These are phyloP conservation scores for Galeopterus variegatus DNA, from an alignment of 2,113 vertebrate species.

Conservation along the genomic window DNA sequence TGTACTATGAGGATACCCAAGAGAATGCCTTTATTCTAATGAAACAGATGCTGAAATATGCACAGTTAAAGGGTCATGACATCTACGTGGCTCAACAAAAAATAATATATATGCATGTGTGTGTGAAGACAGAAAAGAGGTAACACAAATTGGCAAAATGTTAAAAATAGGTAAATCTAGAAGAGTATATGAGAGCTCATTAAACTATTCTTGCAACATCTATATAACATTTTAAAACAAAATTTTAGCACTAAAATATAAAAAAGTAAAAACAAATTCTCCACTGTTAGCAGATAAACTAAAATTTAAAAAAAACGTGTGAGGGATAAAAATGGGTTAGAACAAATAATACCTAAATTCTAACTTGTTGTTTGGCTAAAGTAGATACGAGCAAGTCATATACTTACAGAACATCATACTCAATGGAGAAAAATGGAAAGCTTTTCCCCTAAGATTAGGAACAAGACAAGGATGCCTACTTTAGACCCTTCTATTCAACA, in stretches of 20 bases:
- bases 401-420: neutral
- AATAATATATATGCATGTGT: neutral
- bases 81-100: neutral
- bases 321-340: neutral
- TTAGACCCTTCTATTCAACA: neutral
- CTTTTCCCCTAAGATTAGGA: neutral
- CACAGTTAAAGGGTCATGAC: neutral
- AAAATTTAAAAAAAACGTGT: neutral
- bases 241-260: neutral
- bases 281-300: neutral
- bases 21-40: neutral
- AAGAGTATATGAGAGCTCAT: neutral
- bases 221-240: neutral
- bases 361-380: neutral
- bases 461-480: neutral
- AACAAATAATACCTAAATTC: conserved; percentile 19
- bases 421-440: neutral
- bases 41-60: neutral
- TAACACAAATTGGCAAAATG: neutral
- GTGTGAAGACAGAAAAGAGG: neutral
- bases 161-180: neutral
- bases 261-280: conserved; percentile 2
- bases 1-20: neutral
- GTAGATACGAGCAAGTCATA: neutral
- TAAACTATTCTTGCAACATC: neutral